Percentiles rank a stretch among this genome's conserved stretches.
phyloP scores from a whole-genome alignment of 53 echinoderm and acorn worm species.

The Mesocentrotus franciscanus region DNA sequence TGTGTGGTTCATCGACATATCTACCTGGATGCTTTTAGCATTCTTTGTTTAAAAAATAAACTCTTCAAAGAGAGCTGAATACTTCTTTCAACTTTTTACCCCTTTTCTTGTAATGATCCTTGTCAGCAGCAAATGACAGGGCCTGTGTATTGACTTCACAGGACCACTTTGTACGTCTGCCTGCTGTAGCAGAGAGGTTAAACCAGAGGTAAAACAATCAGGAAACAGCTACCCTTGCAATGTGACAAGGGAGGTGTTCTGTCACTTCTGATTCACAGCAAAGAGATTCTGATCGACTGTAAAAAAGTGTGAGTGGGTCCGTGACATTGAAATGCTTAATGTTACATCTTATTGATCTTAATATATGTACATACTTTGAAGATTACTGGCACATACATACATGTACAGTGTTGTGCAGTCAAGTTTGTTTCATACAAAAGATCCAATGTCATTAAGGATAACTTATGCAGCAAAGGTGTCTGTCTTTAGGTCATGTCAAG shows the following conservation, averaged over 20 bases:
- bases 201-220: not conserved
- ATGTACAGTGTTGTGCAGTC: too few relatives aligned
- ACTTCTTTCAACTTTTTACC: too few relatives aligned
- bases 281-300: not conserved
- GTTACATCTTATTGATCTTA: not conserved
- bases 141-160: not conserved
- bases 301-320: not conserved
- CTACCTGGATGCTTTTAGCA: too few relatives aligned
- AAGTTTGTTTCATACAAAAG: too few relatives aligned
- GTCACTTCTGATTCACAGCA: not conserved
- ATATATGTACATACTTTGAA: not conserved
- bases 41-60: too few relatives aligned
- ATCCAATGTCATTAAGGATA: too few relatives aligned
- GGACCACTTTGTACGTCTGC: not conserved
- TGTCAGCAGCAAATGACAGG: not conserved
- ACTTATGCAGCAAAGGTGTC: too few relatives aligned
- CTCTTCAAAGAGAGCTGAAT: too few relatives aligned
- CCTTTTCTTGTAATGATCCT: too few relatives aligned
- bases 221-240: conserved; percentile 35
- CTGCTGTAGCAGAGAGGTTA: not conserved
- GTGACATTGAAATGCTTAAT: not conserved
- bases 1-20: too few relatives aligned
- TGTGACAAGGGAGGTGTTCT: conserved; percentile 17
- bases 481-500: too few relatives aligned
- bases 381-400: not conserved